A percentile compares a stretch with the other conserved stretches of the same genome.
These are phyloP conservation scores for Anoncus sp. DNA, from an alignment of 2,888 invertebrate genomes.

Conservation along the genomic window DNA sequence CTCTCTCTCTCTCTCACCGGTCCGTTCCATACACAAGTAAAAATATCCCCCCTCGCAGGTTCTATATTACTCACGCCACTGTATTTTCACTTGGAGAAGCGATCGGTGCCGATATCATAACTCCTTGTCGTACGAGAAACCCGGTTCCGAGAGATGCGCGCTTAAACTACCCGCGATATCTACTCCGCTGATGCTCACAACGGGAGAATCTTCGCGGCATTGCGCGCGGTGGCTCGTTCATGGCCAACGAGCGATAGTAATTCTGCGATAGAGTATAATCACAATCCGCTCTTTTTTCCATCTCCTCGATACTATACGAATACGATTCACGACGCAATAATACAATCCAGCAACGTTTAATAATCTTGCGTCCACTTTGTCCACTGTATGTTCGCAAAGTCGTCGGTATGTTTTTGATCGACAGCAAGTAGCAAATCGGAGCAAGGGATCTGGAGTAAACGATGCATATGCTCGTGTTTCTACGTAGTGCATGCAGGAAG, in stretches of 20 bases:
- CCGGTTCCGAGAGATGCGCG: conserved; percentile 76
- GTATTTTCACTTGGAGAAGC: conserved; percentile 82
- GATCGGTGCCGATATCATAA: conserved; percentile 83
- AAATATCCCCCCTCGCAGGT: conserved; percentile 80
- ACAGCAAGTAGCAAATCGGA: conserved; percentile 3
- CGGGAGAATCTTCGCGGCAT: conserved; percentile 28
- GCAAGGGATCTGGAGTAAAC: too few species aligned
- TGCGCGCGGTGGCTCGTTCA: conserved; percentile 31
- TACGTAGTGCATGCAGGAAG: too few species aligned
- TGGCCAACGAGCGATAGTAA: conserved; percentile 75
- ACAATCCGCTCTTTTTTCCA: conserved; percentile 55
- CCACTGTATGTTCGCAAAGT: conserved; percentile 12
- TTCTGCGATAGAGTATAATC: conserved; percentile 74
- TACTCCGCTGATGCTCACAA: conserved; percentile 48
- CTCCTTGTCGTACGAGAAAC: conserved; percentile 80
- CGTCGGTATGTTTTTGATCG: conserved; percentile 6
- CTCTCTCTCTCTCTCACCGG: conserved; percentile 66
- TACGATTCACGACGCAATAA: conserved; percentile 1
- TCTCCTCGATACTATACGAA: conserved; percentile 21
- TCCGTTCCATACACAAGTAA: conserved; percentile 70
- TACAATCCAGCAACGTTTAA: conserved; percentile 17
- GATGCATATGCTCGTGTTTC: too few species aligned
- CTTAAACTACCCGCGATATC: conserved; percentile 69
- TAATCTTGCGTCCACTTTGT: conserved; percentile 28
- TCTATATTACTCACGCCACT: conserved; percentile 83